Conservation (phyloP, 2,888 invertebrate genomes). For the Halocaridina rubra region DNA sequence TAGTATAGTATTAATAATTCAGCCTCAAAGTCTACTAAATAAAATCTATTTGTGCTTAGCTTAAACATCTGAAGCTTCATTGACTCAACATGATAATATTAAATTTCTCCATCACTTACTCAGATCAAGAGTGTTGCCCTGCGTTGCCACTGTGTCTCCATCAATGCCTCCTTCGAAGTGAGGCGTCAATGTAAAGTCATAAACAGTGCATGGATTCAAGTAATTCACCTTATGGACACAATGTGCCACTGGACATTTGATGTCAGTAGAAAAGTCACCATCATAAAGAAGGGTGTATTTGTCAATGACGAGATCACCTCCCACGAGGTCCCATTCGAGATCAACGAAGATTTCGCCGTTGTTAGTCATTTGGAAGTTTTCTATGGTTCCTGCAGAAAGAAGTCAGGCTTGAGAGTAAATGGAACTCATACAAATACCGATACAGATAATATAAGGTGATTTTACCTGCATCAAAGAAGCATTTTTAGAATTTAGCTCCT, state of each 20-base stretch:
- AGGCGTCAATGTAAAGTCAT: slow-evolving; percentile 18
- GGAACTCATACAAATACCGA: background rate
- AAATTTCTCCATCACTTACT: too few species aligned
- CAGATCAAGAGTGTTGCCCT: slow-evolving; percentile 17
- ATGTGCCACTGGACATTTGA: background rate
- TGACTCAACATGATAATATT: too few species aligned
- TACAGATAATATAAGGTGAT: background rate
- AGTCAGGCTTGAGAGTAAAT: background rate
- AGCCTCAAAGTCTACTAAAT: too few species aligned
- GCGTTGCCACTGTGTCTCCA: background rate
- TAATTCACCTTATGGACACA: slow-evolving; percentile 1
- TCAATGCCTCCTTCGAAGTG: slow-evolving; percentile 13
- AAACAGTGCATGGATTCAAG: slow-evolving; percentile 9
- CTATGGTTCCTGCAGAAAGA: slow-evolving; percentile 11
- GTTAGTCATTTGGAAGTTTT: slow-evolving; percentile 24
- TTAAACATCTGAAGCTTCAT: too few species aligned
- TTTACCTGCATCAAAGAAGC: background rate
- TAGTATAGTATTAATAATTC: too few species aligned
- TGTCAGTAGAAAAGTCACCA: slow-evolving; percentile 1
- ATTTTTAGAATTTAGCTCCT: too few species aligned
- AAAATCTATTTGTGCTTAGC: too few species aligned
- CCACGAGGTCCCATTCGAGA: slow-evolving; percentile 6
- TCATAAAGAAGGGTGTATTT: slow-evolving; percentile 29
- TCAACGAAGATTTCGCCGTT: background rate
- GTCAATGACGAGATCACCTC: background rate